Evolutionary conservation across 2,888 invertebrate species (phyloP), one percentile per base, ranked within the genome.

Genomic region (Drosophila basisetae): DNA sequence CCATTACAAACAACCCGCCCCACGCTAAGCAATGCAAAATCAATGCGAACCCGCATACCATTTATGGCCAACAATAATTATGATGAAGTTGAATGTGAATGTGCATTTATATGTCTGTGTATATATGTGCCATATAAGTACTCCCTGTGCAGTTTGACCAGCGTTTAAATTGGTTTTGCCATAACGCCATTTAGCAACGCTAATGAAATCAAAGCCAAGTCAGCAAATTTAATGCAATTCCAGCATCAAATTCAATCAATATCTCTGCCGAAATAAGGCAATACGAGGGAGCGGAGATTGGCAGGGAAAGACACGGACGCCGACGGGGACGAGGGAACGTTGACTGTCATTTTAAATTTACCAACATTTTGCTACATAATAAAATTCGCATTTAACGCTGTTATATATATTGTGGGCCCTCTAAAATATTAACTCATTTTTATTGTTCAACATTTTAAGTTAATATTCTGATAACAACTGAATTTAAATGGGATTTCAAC

Each of bases 171-270:
- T 64, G 70, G 50, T 66, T 79, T 52, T 50, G 63, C 35, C 22
- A 56, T 64, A 65, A 58, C 64, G 66, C 37, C 64, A 76, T 73
- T 76, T 54, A 72, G 56, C 72, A 30, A 31, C 61, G 68, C 73
- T 80, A 84, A 87, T 87, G 75, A 80, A 82, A 78, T 74, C 73
- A 80, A 54, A 75, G 85, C 78, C 72, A 73, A 78, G 76, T 84
- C 85, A 82, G 83, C 71, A 76, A 74, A 78, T 76, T 69, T 69
- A 80, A 87, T 87, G 80, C 78, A 76, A 78, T 78, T 78, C 11
- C 74, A 74, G 59, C 79, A 49, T n/a, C 37, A 75, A 78, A 78
- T 78, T 78, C 55, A 75, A 78, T 78, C 72, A 78, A 79, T 68
- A 72, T 71, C 67, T 52, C 54, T 43, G 61, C 54, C 50, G 11